These are phyloP conservation scores for Latrodectus geometricus DNA, from an alignment of 1,140 invertebrate genomes.

Conservation along the genomic window DNA sequence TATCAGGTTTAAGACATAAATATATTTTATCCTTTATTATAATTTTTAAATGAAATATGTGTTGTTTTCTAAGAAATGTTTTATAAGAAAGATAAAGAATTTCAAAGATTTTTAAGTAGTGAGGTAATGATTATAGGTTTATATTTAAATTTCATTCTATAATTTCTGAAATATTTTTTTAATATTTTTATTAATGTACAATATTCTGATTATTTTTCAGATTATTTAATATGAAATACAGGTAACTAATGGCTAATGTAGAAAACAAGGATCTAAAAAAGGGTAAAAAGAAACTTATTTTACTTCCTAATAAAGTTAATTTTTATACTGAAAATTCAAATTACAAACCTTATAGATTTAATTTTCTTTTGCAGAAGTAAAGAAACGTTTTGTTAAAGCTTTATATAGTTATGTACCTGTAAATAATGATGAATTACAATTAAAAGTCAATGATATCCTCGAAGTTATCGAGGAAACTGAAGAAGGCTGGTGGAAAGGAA, in stretches of 20 bases:
- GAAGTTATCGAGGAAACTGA: slow-evolving; percentile 89
- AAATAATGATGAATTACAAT: slow-evolving; percentile 89
- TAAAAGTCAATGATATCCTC: slow-evolving; percentile 87
- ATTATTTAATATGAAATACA: slow-evolving; percentile 9
- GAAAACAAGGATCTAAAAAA: slow-evolving; percentile 46
- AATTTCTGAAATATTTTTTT: not conserved
- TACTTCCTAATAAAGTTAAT: not conserved
- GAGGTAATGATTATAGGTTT: no score
- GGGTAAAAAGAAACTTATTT: slow-evolving; percentile 10
- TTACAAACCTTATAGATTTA: not conserved
- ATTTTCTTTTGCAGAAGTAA: slow-evolving; percentile 60
- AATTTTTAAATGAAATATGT: no score
- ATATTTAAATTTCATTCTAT: no score
- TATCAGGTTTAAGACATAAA: no score
- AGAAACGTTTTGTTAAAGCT: slow-evolving; percentile 79
- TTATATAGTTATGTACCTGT: slow-evolving; percentile 91
- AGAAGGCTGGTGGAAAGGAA: slow-evolving; percentile 76
- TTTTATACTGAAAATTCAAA: not conserved
- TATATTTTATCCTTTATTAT: no score
- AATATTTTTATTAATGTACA: not conserved
- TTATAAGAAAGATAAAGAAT: no score
- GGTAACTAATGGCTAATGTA: slow-evolving; percentile 29
- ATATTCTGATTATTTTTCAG: not conserved
- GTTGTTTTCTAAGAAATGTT: no score
- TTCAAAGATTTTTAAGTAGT: no score